A percentile compares a stretch with the other conserved stretches of the same genome.
phyloP scores from a whole-genome alignment of 1,140 invertebrate species.

The Heliconius hermathena region DNA sequence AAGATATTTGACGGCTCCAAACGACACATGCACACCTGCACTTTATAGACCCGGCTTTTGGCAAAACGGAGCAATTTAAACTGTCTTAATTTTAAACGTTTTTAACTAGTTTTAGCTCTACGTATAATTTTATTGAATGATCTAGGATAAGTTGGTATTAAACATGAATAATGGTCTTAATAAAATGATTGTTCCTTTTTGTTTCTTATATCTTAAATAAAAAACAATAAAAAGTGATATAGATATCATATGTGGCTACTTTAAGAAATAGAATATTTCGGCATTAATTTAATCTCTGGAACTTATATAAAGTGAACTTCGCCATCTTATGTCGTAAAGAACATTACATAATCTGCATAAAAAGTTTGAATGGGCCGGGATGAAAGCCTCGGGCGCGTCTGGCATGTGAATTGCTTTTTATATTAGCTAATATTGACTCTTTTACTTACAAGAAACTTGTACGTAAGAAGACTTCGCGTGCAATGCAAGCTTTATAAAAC shows the following conservation, averaged over 20 bases:
- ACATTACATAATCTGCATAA: conserved; percentile 79
- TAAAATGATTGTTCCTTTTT: too few species aligned
- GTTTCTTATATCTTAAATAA: too few species aligned
- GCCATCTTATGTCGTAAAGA: conserved; percentile 75
- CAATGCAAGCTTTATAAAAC: conserved; percentile 19
- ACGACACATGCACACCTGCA: conserved; percentile 34
- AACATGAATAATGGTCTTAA: neutral
- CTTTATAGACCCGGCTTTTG: conserved; percentile 17
- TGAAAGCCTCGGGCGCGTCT: conserved; percentile 70
- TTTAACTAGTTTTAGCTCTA: neutral
- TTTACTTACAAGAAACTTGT: conserved; percentile 49
- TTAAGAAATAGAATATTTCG: neutral
- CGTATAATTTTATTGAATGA: neutral
- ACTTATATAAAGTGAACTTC: conserved; percentile 62
- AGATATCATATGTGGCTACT: neutral
- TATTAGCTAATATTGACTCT: conserved; percentile 72
- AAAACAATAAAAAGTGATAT: too few species aligned
- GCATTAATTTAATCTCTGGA: conserved; percentile 3
- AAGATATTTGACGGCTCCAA: conserved; percentile 44
- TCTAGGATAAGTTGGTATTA: neutral
- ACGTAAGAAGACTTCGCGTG: conserved; percentile 24
- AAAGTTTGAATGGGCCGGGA: conserved; percentile 73
- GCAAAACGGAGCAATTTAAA: conserved; percentile 12
- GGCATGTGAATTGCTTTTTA: conserved; percentile 76
- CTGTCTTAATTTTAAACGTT: neutral